Conservation (phyloP, 92 coral and sea anemone species). For the Palythoa caribaeorum region DNA sequence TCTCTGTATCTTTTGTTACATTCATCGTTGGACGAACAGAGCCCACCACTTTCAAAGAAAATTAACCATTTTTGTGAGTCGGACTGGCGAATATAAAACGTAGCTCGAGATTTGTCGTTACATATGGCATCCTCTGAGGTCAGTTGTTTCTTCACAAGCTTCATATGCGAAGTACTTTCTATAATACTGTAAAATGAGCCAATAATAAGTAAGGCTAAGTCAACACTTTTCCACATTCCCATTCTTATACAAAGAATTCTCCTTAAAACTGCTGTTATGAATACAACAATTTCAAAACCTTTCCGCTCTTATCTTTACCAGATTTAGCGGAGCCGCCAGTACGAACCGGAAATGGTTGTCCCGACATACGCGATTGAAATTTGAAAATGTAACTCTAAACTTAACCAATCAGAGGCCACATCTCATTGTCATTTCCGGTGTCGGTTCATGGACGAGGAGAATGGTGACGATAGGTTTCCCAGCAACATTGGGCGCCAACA, state of each 20-base stretch:
- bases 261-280: neutral
- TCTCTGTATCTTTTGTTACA: slow-evolving; percentile 65
- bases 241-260: neutral
- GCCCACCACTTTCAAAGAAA: slow-evolving; percentile 77
- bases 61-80: slow-evolving; percentile 52
- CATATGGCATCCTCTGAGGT: slow-evolving; percentile 53
- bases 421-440: slow-evolving; percentile 18
- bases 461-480: slow-evolving; percentile 46
- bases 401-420: slow-evolving; percentile 18
- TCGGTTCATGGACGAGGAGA: neutral
- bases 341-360: slow-evolving; percentile 26
- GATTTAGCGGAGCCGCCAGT: slow-evolving; percentile 33
- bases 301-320: neutral
- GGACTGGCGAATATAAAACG: slow-evolving; percentile 47
- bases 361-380: slow-evolving; percentile 19
- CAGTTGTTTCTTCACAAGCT: slow-evolving; percentile 42
- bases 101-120: slow-evolving; percentile 69
- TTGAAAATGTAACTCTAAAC: slow-evolving; percentile 17
- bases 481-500: slow-evolving; percentile 52
- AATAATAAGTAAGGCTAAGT: neutral
- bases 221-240: slow-evolving; percentile 8
- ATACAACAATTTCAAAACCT: neutral
- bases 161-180: slow-evolving; percentile 10
- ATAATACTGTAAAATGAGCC: neutral
- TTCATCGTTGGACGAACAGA: slow-evolving; percentile 60